Percentiles rank a stretch among this genome's conserved stretches.
These are phyloP conservation scores for Leucophenga maculata DNA, from an alignment of 2,888 invertebrate genomes.

Conservation along the genomic window DNA sequence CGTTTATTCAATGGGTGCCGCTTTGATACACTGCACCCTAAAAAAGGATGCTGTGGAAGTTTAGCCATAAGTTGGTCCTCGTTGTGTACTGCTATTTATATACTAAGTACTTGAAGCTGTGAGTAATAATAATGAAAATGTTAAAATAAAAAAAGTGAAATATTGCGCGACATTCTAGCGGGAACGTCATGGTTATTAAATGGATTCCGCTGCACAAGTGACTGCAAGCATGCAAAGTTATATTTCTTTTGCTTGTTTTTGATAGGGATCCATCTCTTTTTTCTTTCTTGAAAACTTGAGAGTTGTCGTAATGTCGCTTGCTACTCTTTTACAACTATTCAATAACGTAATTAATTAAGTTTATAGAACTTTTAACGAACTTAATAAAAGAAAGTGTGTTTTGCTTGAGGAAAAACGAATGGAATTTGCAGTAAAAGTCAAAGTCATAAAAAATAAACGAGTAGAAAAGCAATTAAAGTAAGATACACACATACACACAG, in stretches of 20 bases:
- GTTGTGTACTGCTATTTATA: no score
- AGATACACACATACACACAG: not conserved
- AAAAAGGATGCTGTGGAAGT: no score
- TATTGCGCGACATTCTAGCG: no score
- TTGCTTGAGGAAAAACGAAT: not conserved
- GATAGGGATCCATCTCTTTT: not conserved
- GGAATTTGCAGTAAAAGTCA: slow-evolving; percentile 20
- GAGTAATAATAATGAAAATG: not conserved
- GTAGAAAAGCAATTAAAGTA: slow-evolving; percentile 17
- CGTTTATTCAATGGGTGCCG: not conserved
- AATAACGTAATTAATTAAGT: slow-evolving; percentile 27
- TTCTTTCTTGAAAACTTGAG: not conserved
- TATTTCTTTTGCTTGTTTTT: not conserved
- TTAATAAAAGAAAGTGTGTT: slow-evolving; percentile 9
- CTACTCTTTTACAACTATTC: slow-evolving; percentile 17
- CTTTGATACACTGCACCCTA: no score
- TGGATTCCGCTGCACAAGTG: not conserved
- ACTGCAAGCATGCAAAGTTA: slow-evolving; percentile 20
- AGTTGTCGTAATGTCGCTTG: not conserved
- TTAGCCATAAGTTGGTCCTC: no score
- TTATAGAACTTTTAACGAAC: slow-evolving; percentile 23
- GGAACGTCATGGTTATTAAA: not conserved
- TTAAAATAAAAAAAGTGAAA: not conserved
- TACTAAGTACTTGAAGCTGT: not conserved
- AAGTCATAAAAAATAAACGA: slow-evolving; percentile 11